Percentiles rank a stretch among this genome's conserved stretches.
Conservation (phyloP, 2,888 invertebrate genomes). For the Agrotis puta region DNA sequence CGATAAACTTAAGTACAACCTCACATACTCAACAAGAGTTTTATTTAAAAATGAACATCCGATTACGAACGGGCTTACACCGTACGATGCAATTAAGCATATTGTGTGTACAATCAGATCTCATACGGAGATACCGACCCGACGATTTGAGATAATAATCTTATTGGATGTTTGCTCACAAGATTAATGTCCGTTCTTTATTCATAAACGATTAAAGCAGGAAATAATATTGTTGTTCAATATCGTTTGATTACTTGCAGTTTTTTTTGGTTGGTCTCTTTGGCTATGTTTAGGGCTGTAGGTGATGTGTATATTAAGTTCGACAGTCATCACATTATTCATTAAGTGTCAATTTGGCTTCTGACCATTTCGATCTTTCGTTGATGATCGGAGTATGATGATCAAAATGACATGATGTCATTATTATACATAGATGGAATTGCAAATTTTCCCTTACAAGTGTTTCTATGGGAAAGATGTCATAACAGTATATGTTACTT, state of each 20-base stretch:
- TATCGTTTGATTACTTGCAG: slow-evolving; percentile 63
- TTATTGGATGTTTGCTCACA: slow-evolving; percentile 75
- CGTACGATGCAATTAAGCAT: slow-evolving; percentile 66
- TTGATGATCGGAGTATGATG: neutral
- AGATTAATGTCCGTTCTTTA: slow-evolving; percentile 74
- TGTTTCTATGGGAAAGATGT: too few relatives aligned
- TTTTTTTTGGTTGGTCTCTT: slow-evolving; percentile 27
- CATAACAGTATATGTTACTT: neutral
- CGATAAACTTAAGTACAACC: neutral
- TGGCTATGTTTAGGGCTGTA: slow-evolving; percentile 10
- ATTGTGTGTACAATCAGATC: slow-evolving; percentile 68
- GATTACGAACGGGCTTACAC: slow-evolving; percentile 60
- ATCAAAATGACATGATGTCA: neutral
- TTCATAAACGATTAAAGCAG: slow-evolving; percentile 60
- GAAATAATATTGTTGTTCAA: slow-evolving; percentile 63
- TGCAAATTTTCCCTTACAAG: neutral
- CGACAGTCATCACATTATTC: slow-evolving; percentile 11
- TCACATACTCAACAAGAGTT: slow-evolving; percentile 36
- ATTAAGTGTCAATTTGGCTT: slow-evolving; percentile 29
- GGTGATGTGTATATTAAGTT: slow-evolving; percentile 31
- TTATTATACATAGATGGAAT: neutral
- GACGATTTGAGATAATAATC: slow-evolving; percentile 79
- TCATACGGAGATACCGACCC: slow-evolving; percentile 77
- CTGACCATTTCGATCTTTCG: neutral
- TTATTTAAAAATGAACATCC: slow-evolving; percentile 58